Conservation (phyloP, 2,797 vertebrate species). For the Ara ararauna region DNA sequence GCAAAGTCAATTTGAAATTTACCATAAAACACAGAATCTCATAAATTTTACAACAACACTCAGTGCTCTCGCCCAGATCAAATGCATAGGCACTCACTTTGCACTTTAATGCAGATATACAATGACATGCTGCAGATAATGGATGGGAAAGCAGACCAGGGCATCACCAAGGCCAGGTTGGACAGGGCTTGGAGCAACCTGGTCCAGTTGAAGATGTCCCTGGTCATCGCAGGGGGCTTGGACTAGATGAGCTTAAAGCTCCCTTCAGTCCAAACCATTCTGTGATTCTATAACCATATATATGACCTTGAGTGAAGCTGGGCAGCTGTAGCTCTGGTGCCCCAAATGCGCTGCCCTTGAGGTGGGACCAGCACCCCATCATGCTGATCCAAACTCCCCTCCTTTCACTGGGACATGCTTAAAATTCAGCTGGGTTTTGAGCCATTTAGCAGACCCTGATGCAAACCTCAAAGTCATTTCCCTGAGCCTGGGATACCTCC, state of each 20-base stretch:
- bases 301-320: rapidly evolving
- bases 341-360: rapidly evolving
- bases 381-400: neutral
- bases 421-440: neutral
- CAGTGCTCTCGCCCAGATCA: neutral
- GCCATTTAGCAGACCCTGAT: neutral
- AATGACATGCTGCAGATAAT: neutral
- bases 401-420: neutral
- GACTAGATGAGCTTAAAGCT: rapidly evolving
- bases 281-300: neutral
- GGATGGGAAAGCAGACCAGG: neutral
- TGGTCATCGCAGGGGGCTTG: rapidly evolving
- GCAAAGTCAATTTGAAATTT: slow-evolving; percentile 52
- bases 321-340: neutral
- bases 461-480: neutral
- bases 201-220: rapidly evolving
- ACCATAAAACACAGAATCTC: slow-evolving; percentile 30
- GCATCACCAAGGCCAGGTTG: neutral
- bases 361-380: rapidly evolving
- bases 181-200: rapidly evolving
- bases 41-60: slow-evolving; percentile 45
- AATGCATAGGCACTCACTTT: rapidly evolving
- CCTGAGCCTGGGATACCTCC: neutral
- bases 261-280: neutral
- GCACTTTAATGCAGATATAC: rapidly evolving